A percentile compares a stretch with the other conserved stretches of the same genome.
These are phyloP conservation scores for Fopius arisanus DNA, from an alignment of 1,140 invertebrate genomes.

Conservation along the genomic window DNA sequence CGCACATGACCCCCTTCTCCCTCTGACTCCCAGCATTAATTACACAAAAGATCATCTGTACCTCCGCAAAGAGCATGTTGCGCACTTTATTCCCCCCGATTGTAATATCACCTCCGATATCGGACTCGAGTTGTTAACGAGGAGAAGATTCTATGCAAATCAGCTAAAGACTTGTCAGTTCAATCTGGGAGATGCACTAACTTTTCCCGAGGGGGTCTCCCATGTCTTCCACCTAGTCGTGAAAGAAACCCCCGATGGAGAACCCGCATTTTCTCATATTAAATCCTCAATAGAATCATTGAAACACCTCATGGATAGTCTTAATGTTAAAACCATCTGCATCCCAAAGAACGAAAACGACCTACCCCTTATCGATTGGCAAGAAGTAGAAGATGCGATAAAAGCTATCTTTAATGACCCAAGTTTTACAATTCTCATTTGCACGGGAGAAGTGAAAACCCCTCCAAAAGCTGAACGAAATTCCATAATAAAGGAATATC, in stretches of 20 bases:
- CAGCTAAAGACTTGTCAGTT: not conserved
- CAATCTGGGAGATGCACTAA: not conserved
- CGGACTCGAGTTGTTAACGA: constrained; percentile 3
- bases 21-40: not conserved
- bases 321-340: not conserved
- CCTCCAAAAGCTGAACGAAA: not conserved
- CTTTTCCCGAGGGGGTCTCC: not conserved
- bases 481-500: constrained; percentile 33
- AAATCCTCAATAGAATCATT: not conserved
- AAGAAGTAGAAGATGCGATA: not conserved
- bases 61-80: constrained; percentile 22
- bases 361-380: not conserved
- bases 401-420: constrained; percentile 5
- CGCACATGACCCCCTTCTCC: not conserved
- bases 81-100: constrained; percentile 20
- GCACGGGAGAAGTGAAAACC: constrained; percentile 16
- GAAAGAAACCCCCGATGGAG: not conserved
- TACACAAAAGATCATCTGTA: constrained; percentile 20
- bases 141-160: not conserved
- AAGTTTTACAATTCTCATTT: constrained; percentile 25
- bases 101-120: not conserved
- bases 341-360: not conserved
- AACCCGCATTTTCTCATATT: not conserved
- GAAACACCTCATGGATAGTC: constrained; percentile 12
- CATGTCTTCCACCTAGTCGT: constrained; percentile 20